Evolutionary conservation across 2,797 vertebrate genomes (phyloP).

Genomic region (Cichlasoma orientale): DNA sequence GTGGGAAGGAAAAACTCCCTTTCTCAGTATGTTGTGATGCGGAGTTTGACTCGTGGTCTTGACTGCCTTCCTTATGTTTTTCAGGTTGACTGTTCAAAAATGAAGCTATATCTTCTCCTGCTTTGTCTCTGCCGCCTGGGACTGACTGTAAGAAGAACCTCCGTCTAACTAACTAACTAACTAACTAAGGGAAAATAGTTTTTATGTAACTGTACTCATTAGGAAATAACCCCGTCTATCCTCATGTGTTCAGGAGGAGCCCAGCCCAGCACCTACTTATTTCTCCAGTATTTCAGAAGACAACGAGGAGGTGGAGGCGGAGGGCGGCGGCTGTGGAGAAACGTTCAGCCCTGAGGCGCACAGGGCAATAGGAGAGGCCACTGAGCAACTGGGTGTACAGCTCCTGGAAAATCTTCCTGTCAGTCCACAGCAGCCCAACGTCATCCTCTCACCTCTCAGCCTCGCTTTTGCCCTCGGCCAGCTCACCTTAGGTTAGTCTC

Average conservation of each 20-base stretch:
- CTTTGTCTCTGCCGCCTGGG: slow-evolving; percentile 63
- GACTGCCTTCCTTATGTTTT: slow-evolving; percentile 12
- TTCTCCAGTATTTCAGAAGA: neutral
- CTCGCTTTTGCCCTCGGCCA: slow-evolving; percentile 87
- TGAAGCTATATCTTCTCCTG: slow-evolving; percentile 70
- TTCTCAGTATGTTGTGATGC: neutral
- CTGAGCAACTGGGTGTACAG: slow-evolving; percentile 83
- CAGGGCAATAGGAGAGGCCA: slow-evolving; percentile 75
- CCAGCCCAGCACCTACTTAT: slow-evolving; percentile 7
- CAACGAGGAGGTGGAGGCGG: slow-evolving; percentile 2
- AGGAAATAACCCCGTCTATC: neutral
- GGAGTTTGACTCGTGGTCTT: neutral
- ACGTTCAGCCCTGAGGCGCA: slow-evolving; percentile 67
- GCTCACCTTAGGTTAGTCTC: slow-evolving; percentile 86
- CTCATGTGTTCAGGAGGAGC: slow-evolving; percentile 10
- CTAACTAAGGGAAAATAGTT: neutral
- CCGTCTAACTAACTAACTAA: neutral
- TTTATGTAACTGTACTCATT: neutral
- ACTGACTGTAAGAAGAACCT: slow-evolving; percentile 65
- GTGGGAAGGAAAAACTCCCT: too few species aligned
- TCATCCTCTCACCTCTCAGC: slow-evolving; percentile 89
- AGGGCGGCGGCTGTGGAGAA: slow-evolving; percentile 61
- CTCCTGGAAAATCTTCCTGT: slow-evolving; percentile 82
- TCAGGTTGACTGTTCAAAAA: slow-evolving; percentile 67
- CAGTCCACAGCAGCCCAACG: slow-evolving; percentile 78